These are phyloP conservation scores for Crax fasciolata DNA, from an alignment of 2,797 vertebrate genomes.

Conservation along the genomic window DNA sequence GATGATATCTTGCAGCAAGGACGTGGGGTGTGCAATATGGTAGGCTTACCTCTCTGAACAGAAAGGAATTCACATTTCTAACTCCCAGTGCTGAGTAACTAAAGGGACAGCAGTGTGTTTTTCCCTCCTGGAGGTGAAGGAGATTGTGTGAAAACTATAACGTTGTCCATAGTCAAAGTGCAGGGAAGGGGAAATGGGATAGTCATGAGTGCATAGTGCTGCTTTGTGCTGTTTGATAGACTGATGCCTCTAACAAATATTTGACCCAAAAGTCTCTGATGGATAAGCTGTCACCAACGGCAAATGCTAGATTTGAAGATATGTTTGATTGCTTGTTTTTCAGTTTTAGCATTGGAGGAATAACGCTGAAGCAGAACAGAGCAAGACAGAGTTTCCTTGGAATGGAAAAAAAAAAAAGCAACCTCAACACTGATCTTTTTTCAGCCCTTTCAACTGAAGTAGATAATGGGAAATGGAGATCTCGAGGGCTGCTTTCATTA, in stretches of 20 bases:
- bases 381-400: not conserved
- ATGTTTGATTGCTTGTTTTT: not conserved
- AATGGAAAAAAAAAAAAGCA: not conserved
- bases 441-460: not conserved
- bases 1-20: accelerated
- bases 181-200: not conserved
- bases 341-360: not conserved
- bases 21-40: not conserved
- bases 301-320: not conserved
- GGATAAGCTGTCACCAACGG: not conserved
- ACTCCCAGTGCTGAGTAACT: not conserved
- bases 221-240: not conserved
- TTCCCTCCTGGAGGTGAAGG: not conserved
- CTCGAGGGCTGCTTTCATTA: not conserved
- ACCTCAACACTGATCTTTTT: not conserved
- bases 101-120: not conserved
- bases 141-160: not conserved
- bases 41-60: not conserved
- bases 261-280: not conserved
- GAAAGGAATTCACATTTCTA: accelerated
- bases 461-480: not conserved
- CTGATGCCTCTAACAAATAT: not conserved
- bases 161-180: not conserved
- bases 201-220: not conserved
- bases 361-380: not conserved